Evolutionary conservation across 2,797 vertebrate species (phyloP).

Genomic region (Poeciliopsis presidionis): DNA sequence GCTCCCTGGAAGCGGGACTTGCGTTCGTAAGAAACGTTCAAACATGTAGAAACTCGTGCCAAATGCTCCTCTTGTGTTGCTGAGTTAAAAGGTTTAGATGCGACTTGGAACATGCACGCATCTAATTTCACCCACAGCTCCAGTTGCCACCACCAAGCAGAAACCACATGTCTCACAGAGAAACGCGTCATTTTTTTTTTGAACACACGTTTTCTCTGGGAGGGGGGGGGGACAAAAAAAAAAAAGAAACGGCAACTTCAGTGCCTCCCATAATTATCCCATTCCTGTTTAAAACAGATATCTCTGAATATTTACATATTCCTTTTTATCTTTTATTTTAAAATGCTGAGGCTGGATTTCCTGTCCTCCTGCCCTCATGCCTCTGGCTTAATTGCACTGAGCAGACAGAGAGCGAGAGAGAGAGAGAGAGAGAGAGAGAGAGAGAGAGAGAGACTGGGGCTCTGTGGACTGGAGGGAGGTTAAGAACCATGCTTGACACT

Average conservation of each 20-base stretch:
- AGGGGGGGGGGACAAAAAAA: too few species aligned
- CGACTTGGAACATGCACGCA: not conserved
- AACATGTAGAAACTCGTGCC: not conserved
- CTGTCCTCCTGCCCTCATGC: constrained; percentile 39
- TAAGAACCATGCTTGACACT: constrained; percentile 72
- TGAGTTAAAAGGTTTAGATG: not conserved
- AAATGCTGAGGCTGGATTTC: constrained; percentile 38
- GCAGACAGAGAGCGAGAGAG: constrained; percentile 38
- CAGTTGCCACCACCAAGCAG: not conserved
- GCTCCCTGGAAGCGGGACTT: not conserved
- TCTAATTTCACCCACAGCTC: not conserved
- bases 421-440: constrained; percentile 18
- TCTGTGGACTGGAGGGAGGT: constrained; percentile 50
- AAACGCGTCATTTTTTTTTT: not conserved
- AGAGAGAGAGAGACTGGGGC: constrained; percentile 19
- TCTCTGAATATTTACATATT: not conserved
- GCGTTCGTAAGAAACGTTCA: not conserved
- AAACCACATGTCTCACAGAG: not conserved
- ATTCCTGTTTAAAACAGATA: not conserved
- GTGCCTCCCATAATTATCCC: not conserved
- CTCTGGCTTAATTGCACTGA: constrained; percentile 48
- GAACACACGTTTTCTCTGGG: not conserved
- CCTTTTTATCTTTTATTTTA: constrained; percentile 58
- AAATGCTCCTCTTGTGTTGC: not conserved
- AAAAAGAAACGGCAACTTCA: not conserved